Evolutionary conservation across 2,113 vertebrate species (phyloP), one percentile per base, ranked within the genome.

Genomic region (Gorsachius goisagi): DNA sequence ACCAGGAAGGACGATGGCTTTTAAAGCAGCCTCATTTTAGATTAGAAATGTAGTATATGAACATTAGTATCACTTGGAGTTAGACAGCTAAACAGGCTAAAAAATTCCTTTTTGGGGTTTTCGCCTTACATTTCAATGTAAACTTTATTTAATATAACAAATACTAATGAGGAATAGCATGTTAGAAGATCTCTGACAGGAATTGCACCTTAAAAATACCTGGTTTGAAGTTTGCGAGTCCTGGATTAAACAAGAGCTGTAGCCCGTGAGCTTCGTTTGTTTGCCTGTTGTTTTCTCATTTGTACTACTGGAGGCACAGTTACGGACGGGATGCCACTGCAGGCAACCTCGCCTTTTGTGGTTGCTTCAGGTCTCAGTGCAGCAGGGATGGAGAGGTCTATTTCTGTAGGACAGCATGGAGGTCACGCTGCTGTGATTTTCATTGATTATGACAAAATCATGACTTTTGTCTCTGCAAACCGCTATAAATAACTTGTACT

Each of bases 381-480:
- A 72, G 45, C 73, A 94, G 77, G 35, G 53, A 75, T 13, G 8
- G 6, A 67, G 73, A 76, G 23, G 18, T 87, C 63, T 79, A 8
- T 50, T 85, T 80, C 44, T 83, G 35, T 64, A 72, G 52, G 62
- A 52, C 33, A 55, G 22, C 1, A 0, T 63, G 64, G 56, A 78
- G 80, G 68, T 95, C 91, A 87, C 47, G 33, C 47, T 91, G 60
- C 60, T 85, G 56, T 94, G 83, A 90, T 89, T 85, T 67, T 81
- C 86, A 85, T 27, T 59, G 83, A 74, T 92, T 58, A 75, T 75
- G 83, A 87, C 83, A 93, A 97, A 92, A 84, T 81, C 83, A 27
- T 78, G 13, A 78, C 72, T 90, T 90, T 12, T 30, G 21, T 91
- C 60, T 89, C 47, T 75, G 76, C 41, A 72, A 85, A 39, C 27